Conservation (phyloP, 2,888 invertebrate genomes). For the Microplitis manilae region DNA sequence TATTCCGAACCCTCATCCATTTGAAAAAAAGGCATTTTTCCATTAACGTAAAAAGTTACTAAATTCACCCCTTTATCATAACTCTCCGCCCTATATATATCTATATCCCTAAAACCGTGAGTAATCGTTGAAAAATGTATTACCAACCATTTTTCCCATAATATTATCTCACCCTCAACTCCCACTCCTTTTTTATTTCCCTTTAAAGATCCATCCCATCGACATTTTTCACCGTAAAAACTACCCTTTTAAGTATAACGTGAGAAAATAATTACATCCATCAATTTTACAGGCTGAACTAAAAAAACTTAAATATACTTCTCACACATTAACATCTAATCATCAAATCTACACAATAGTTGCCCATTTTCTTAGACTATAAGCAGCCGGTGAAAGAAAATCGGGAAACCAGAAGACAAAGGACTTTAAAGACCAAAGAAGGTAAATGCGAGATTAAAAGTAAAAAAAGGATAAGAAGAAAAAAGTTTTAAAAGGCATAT, state of each 20-base stretch:
- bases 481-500: neutral
- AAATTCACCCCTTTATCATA: neutral
- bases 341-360: too few relatives aligned
- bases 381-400: neutral
- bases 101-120: neutral
- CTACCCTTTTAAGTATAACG: neutral
- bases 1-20: neutral
- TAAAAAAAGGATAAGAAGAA: neutral
- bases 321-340: too few relatives aligned
- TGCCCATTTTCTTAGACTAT: too few relatives aligned
- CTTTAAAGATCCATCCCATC: neutral
- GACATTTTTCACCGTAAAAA: neutral
- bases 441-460: neutral
- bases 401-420: neutral
- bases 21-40: neutral
- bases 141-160: neutral
- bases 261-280: conserved; percentile 2
- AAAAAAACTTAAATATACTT: too few relatives aligned
- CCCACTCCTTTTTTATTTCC: neutral
- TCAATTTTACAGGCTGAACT: neutral
- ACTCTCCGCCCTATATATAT: neutral
- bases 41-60: neutral
- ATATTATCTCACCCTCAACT: neutral
- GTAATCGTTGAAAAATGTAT: neutral
- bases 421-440: neutral